Evolutionary conservation across 1,140 invertebrate species (phyloP), one percentile per base, ranked within the genome.

Genomic region (Bombus fervidus): DNA sequence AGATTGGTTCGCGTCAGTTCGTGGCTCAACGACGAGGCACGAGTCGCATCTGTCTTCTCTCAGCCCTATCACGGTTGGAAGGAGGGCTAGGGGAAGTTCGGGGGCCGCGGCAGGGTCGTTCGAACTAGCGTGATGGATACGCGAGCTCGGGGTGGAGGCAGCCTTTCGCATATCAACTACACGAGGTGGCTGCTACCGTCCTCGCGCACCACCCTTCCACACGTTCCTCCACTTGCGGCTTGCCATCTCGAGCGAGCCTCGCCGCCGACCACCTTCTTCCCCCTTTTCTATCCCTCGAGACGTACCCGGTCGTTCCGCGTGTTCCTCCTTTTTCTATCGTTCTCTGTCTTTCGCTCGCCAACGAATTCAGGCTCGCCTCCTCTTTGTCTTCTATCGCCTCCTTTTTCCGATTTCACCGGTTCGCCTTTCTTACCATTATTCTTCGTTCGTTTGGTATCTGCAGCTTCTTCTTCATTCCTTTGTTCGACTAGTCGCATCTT

Each of bases 61-160:
- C 89, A 84, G 73, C 81, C 78, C 85, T 90, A 90, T 84, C 85
- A 71, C 78, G 89, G 66, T 62, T 53, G 41, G 72, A 18, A 57
- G 28, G 71, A 43, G 41, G 83, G 75, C 57, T 34, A 41, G 12
- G 59, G 43, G 31, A 22, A 28, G 71, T 31, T 75, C 1, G n/a
- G 64, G 13, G n/a, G 37, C 34, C 8, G 81, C 79, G 78, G 72
- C 22, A 66, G 85, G 79, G 68, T 47, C 75, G 81, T 84, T 87
- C 81, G 88, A 90, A 84, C 83, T 85, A 76, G 88, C 92, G 93
- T 94, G 94, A 94, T 92, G 91, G 93, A 94, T 94, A 93, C 92
- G 90, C 88, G 89, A 89, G 91, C 91, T 92, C 83, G 88, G 90
- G 89, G 75, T 83, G 87, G 89, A 89, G 90, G 88, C 88, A 90